Conservation (phyloP, 2,797 vertebrate genomes). For the Margarornis squamiger region DNA sequence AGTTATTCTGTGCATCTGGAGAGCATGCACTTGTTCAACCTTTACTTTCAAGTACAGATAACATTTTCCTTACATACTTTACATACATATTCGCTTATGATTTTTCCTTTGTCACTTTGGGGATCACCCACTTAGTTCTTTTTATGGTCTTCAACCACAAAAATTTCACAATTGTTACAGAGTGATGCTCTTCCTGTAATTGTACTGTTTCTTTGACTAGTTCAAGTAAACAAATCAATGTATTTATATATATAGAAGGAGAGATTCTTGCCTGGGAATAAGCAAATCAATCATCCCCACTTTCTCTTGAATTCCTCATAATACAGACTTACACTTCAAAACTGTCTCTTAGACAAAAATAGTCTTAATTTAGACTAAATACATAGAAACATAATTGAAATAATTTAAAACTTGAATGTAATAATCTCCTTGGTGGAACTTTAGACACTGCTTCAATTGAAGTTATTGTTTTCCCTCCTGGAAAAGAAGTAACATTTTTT, state of each 20-base stretch:
- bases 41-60: constrained; percentile 8
- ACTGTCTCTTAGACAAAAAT: neutral
- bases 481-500: neutral
- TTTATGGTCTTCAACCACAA: constrained; percentile 40
- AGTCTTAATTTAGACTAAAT: neutral
- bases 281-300: neutral
- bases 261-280: neutral
- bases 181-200: neutral
- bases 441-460: neutral
- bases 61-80: constrained; percentile 50
- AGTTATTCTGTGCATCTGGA: neutral
- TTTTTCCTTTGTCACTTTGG: constrained; percentile 43
- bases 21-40: neutral
- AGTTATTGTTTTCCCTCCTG: neutral
- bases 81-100: constrained; percentile 24
- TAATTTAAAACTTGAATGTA: neutral
- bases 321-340: neutral
- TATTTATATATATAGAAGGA: neutral
- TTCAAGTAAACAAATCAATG: neutral
- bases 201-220: neutral
- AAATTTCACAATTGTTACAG: neutral
- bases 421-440: neutral
- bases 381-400: neutral
- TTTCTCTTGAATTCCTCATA: neutral
- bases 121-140: constrained; percentile 40